phyloP scores from a whole-genome alignment of 2,888 invertebrate species.

The Ferrisia virgata region DNA sequence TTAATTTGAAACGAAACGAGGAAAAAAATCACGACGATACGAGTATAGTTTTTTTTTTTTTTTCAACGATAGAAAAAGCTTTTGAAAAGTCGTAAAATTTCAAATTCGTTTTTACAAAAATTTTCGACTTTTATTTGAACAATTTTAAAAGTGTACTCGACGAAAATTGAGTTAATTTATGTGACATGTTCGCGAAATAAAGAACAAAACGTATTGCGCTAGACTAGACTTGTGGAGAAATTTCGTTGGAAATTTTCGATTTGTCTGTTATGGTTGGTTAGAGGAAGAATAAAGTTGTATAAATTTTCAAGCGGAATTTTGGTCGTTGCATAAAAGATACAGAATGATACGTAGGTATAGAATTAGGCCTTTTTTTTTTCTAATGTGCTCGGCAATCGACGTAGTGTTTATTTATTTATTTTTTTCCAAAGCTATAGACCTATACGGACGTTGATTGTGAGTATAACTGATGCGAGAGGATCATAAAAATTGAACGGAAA shows the following conservation, averaged over 20 bases:
- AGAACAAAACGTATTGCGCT: background rate
- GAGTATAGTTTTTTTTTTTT: too few relatives aligned
- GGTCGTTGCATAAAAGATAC: background rate
- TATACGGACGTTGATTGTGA: background rate
- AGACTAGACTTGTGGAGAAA: background rate
- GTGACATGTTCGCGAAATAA: background rate
- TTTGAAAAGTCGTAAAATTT: background rate
- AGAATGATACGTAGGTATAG: too few relatives aligned
- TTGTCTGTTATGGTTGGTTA: background rate
- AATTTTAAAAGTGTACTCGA: background rate
- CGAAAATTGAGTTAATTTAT: background rate
- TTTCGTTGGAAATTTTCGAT: background rate
- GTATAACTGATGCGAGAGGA: background rate
- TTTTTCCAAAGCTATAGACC: background rate
- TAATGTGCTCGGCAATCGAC: background rate
- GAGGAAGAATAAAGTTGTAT: background rate
- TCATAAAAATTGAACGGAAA: background rate
- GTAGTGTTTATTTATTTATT: background rate
- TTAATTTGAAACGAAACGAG: too few relatives aligned
- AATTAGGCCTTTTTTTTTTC: background rate
- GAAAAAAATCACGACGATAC: background rate
- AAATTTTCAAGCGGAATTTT: background rate
- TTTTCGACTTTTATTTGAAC: background rate
- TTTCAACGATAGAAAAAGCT: background rate
- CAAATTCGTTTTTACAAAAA: background rate